Conservation (phyloP, 35 echinoderm and acorn worm species). For the Ptychodera flava region DNA sequence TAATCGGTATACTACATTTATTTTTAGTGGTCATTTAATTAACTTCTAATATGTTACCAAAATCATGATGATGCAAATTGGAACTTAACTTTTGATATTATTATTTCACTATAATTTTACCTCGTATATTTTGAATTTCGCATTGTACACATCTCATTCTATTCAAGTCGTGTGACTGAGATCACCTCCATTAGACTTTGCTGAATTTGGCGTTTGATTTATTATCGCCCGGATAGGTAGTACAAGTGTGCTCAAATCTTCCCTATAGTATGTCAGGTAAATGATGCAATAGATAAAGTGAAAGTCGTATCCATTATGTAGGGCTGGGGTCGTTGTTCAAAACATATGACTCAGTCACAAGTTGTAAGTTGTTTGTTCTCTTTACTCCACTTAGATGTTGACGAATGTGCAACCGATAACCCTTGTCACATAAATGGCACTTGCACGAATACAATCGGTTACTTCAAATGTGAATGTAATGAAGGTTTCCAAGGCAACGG, state of each 20-base stretch:
- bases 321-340: not conserved
- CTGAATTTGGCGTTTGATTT: too few species aligned
- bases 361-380: not conserved
- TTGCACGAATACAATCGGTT: conserved; percentile 35
- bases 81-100: too few species aligned
- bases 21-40: not conserved
- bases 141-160: too few species aligned
- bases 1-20: not conserved
- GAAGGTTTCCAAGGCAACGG: conserved; percentile 34
- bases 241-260: not conserved
- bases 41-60: not conserved
- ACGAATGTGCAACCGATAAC: conserved; percentile 22
- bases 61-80: not conserved
- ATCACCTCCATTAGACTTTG: too few species aligned
- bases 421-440: conserved; percentile 14
- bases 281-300: not conserved
- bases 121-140: too few species aligned
- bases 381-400: conserved; percentile 11
- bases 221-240: too few species aligned
- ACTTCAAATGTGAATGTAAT: conserved; percentile 29
- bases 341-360: not conserved
- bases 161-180: too few species aligned
- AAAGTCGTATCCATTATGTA: not conserved
- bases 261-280: not conserved
- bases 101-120: too few species aligned